Percentiles rank a stretch among this genome's conserved stretches.
These are phyloP conservation scores for Bombycilla garrulus DNA, from an alignment of 2,113 vertebrate species.

Conservation along the genomic window DNA sequence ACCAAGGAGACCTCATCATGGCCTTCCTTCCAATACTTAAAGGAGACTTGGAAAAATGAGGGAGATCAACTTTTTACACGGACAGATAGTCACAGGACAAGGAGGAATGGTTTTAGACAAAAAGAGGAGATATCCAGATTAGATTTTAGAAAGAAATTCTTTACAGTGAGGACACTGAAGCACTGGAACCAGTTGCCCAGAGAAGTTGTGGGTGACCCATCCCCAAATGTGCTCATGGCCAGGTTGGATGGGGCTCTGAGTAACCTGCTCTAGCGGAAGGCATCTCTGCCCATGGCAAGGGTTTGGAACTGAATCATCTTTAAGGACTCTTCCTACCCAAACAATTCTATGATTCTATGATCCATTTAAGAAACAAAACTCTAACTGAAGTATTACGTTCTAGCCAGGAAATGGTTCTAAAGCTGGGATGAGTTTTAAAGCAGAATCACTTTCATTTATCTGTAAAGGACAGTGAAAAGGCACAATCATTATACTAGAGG, in stretches of 20 bases:
- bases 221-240: neutral
- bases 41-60: neutral
- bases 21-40: neutral
- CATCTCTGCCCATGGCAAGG: no score
- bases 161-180: accelerated
- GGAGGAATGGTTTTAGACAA: neutral
- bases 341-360: neutral
- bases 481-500: neutral
- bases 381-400: neutral
- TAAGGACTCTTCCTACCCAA: neutral
- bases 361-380: neutral
- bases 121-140: neutral
- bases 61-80: neutral
- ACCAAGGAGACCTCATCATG: neutral
- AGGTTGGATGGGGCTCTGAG: neutral
- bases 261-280: neutral
- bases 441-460: neutral
- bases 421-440: neutral
- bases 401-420: neutral
- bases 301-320: neutral
- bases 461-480: neutral
- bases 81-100: neutral
- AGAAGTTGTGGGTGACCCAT: neutral
- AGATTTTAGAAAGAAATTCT: neutral
- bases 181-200: neutral